Percentiles rank a stretch among this genome's conserved stretches.
These are phyloP conservation scores for Hippopotamyrus pictus DNA, from an alignment of 2,797 vertebrate genomes.

Conservation along the genomic window DNA sequence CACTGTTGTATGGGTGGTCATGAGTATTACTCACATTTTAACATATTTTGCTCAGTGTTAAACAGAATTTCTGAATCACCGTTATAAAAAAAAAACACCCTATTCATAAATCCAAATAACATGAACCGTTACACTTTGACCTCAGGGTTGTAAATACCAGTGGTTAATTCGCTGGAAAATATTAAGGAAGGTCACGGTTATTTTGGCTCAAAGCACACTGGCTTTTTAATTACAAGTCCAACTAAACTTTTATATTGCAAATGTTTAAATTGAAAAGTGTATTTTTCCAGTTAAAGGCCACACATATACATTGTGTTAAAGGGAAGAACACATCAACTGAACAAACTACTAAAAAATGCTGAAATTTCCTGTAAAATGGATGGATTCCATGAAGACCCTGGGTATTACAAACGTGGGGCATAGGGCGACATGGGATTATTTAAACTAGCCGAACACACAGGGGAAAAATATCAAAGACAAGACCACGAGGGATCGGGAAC, in stretches of 20 bases:
- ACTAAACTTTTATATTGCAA: neutral
- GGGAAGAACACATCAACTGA: neutral
- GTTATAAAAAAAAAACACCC: neutral
- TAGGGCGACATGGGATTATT: neutral
- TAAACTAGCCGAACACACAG: neutral
- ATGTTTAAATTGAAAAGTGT: slow-evolving; percentile 10
- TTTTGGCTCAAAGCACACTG: neutral
- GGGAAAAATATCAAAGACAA: neutral
- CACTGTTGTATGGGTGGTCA: slow-evolving; percentile 16
- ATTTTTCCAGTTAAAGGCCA: neutral
- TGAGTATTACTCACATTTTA: slow-evolving; percentile 14
- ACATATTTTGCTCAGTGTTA: neutral
- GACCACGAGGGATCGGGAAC: neutral
- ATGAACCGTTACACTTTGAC: neutral
- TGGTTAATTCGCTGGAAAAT: neutral
- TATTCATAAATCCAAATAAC: slow-evolving; percentile 7
- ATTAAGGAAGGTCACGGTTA: neutral
- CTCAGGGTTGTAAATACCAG: neutral
- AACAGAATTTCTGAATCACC: neutral
- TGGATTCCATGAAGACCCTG: neutral
- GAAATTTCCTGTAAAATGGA: neutral
- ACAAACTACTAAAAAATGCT: neutral
- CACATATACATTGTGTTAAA: neutral
- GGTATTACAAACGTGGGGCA: neutral
- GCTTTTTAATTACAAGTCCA: neutral